Conservation (phyloP, 2,888 invertebrate genomes). For the Agrochola litura region DNA sequence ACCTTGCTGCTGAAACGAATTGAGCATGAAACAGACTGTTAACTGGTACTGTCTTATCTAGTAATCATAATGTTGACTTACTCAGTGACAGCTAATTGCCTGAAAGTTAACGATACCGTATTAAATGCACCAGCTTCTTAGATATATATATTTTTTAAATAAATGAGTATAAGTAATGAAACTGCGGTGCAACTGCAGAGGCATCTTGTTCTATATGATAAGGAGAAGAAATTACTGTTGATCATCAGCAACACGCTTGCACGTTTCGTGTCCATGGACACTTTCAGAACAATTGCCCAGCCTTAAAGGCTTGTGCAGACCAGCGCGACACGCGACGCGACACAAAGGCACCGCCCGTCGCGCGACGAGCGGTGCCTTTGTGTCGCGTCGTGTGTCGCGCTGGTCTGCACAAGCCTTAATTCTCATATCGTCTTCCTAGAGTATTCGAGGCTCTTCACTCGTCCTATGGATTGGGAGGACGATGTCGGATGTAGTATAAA, state of each 20-base stretch:
- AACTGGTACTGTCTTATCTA: slow-evolving; percentile 1
- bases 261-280: neutral
- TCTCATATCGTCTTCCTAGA: neutral
- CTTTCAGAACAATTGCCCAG: neutral
- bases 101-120: neutral
- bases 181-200: neutral
- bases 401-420: too few species aligned
- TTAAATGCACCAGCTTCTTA: neutral
- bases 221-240: neutral
- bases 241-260: neutral
- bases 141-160: neutral
- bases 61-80: neutral
- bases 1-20: slow-evolving; percentile 20
- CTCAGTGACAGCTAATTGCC: slow-evolving; percentile 3
- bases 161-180: neutral
- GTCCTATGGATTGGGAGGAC: neutral
- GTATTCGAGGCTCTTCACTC: neutral
- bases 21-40: neutral
- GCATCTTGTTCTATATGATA: neutral
- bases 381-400: too few species aligned
- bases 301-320: too few species aligned
- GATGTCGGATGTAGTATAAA: too few species aligned
- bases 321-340: too few species aligned
- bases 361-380: too few species aligned
- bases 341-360: too few species aligned